These are phyloP conservation scores for Caenorhabditis brenneri DNA, from an alignment of 1,140 invertebrate species.

Conservation along the genomic window DNA sequence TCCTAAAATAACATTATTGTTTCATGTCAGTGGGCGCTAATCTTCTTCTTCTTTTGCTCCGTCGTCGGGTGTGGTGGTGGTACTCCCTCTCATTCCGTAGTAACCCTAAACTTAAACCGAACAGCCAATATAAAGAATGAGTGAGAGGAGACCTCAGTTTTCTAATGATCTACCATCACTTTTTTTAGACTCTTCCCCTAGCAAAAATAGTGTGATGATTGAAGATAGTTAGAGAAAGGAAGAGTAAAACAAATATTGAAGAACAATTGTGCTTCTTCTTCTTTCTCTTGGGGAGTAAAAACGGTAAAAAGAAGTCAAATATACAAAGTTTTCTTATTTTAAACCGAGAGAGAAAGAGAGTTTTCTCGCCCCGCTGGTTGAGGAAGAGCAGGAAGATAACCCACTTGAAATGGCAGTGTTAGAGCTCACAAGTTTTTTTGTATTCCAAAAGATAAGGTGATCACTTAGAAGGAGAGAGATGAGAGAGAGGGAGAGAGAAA, in stretches of 20 bases:
- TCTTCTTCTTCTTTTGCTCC: background rate
- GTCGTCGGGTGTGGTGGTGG: background rate
- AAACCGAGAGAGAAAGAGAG: background rate
- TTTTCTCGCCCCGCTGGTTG: background rate
- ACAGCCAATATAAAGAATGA: conserved; percentile 36
- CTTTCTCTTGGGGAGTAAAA: too few species aligned
- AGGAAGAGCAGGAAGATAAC: too few species aligned
- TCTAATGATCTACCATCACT: conserved; percentile 41
- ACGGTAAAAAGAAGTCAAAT: too few species aligned
- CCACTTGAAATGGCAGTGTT: conserved; percentile 25
- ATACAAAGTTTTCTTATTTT: too few species aligned
- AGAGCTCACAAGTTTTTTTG: conserved; percentile 28
- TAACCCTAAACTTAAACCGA: conserved; percentile 12
- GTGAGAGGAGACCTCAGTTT: too few species aligned
- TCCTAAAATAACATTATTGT: background rate
- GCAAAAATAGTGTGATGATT: background rate
- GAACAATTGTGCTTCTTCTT: conserved; percentile 18
- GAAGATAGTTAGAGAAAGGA: background rate
- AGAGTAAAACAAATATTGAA: conserved; percentile 32
- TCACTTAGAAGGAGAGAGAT: background rate
- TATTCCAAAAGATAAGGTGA: background rate
- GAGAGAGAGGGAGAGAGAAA: background rate
- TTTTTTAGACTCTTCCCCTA: background rate
- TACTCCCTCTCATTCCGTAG: background rate
- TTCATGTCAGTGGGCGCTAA: background rate